Evolutionary conservation across 1,140 invertebrate genomes (phyloP).

Genomic region (Lasioglossum baleicum): DNA sequence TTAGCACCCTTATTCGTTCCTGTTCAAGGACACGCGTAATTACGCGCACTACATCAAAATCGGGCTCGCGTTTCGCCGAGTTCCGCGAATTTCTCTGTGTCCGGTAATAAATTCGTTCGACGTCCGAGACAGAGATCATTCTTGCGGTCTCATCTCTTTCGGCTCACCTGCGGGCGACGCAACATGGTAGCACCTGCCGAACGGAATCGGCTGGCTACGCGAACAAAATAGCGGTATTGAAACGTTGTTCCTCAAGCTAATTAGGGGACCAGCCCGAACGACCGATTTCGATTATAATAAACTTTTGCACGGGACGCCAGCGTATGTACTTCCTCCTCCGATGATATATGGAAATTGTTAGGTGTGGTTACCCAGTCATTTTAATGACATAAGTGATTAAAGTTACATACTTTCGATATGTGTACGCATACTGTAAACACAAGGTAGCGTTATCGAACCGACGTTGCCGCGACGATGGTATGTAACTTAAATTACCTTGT

Average conservation of each 20-base stretch:
- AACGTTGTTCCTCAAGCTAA: neutral
- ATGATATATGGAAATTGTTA: too few species aligned
- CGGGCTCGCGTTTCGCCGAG: neutral
- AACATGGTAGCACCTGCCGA: slow-evolving; percentile 57
- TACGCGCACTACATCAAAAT: slow-evolving; percentile 37
- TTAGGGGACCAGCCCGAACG: too few species aligned
- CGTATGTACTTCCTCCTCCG: too few species aligned
- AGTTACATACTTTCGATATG: too few species aligned
- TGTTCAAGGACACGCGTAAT: slow-evolving; percentile 7
- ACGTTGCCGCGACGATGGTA: too few species aligned
- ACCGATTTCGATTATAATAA: neutral
- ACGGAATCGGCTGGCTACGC: slow-evolving; percentile 30
- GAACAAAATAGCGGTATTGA: slow-evolving; percentile 28
- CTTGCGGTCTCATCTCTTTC: slow-evolving; percentile 28
- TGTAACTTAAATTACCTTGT: too few species aligned
- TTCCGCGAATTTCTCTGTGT: slow-evolving; percentile 24
- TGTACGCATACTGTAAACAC: too few species aligned
- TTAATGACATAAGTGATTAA: too few species aligned
- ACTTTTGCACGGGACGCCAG: too few species aligned
- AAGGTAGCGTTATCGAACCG: too few species aligned
- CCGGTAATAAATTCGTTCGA: slow-evolving; percentile 16
- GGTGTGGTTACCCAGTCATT: too few species aligned
- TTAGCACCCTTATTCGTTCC: neutral
- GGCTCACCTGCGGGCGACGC: slow-evolving; percentile 47
- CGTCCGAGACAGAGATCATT: slow-evolving; percentile 25